A percentile compares a stretch with the other conserved stretches of the same genome.
Conservation (phyloP, 2,888 invertebrate genomes). For the Rotaria magnacalcarata region DNA sequence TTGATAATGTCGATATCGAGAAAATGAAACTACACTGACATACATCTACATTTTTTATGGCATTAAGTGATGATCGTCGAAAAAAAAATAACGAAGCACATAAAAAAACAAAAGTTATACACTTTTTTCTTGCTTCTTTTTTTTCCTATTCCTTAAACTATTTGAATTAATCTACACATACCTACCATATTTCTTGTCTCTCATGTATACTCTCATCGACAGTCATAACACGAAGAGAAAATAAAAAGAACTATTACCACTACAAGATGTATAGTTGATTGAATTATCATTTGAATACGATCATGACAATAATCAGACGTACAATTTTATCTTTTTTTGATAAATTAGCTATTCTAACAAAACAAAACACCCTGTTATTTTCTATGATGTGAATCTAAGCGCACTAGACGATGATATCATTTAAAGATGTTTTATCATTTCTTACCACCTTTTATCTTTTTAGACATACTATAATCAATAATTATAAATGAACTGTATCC, state of each 20-base stretch:
- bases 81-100: not conserved
- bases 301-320: not conserved
- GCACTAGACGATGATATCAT: not conserved
- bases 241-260: not conserved
- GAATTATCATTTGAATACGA: not conserved
- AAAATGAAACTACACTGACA: not conserved
- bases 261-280: not conserved
- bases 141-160: not conserved
- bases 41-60: not conserved
- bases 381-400: not conserved
- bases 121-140: not conserved
- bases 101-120: not conserved
- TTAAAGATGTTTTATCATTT: not conserved
- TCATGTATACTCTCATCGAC: not conserved
- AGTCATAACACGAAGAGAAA: not conserved
- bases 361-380: not conserved
- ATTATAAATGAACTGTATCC: not conserved
- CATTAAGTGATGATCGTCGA: not conserved
- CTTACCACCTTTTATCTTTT: not conserved
- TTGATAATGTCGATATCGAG: not conserved
- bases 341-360: not conserved
- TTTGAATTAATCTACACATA: conserved; percentile 6
- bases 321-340: not conserved
- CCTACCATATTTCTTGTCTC: not conserved
- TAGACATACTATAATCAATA: not conserved